phyloP scores from a whole-genome alignment of 1,140 invertebrate genomes.

The Diabrotica virgifera region DNA sequence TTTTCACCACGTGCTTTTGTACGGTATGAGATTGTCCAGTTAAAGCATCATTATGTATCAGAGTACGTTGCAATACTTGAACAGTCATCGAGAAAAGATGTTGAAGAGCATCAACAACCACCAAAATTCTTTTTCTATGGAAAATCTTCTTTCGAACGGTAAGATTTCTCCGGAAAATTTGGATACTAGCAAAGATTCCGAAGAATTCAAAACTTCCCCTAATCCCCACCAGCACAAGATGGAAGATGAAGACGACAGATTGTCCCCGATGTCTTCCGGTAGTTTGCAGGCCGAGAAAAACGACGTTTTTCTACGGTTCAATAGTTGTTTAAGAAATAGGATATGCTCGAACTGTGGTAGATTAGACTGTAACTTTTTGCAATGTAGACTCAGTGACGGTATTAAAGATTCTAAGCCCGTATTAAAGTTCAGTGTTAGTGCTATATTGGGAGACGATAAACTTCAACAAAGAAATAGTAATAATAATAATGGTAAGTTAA shows the following conservation, averaged over 20 bases:
- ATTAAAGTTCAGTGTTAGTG: conserved; percentile 89
- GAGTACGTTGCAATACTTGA: conserved; percentile 37
- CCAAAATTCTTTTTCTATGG: conserved; percentile 47
- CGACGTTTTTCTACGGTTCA: conserved; percentile 42
- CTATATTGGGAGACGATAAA: conserved; percentile 69
- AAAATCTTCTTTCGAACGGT: conserved; percentile 41
- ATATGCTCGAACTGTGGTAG: conserved; percentile 47
- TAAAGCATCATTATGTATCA: conserved; percentile 36
- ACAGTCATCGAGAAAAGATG: conserved; percentile 41
- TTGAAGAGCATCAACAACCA: conserved; percentile 44
- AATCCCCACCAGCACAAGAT: conserved; percentile 1
- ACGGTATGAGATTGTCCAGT: background rate
- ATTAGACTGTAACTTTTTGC: conserved; percentile 47
- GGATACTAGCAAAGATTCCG: conserved; percentile 28
- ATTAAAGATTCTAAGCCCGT: conserved; percentile 64
- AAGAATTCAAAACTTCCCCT: conserved; percentile 17
- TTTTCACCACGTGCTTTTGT: conserved; percentile 6
- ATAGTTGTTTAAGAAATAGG: conserved; percentile 39
- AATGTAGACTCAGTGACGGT: conserved; percentile 43
- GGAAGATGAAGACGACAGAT: conserved; percentile 31
- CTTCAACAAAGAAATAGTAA: conserved; percentile 39
- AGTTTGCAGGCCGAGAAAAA: conserved; percentile 27
- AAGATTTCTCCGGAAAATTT: conserved; percentile 43
- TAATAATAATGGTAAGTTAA: conserved; percentile 32
- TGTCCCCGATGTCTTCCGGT: conserved; percentile 25